Percentiles rank a stretch among this genome's conserved stretches.
phyloP scores from a whole-genome alignment of 2,113 vertebrate species.

The Cranoglanis bouderius region DNA sequence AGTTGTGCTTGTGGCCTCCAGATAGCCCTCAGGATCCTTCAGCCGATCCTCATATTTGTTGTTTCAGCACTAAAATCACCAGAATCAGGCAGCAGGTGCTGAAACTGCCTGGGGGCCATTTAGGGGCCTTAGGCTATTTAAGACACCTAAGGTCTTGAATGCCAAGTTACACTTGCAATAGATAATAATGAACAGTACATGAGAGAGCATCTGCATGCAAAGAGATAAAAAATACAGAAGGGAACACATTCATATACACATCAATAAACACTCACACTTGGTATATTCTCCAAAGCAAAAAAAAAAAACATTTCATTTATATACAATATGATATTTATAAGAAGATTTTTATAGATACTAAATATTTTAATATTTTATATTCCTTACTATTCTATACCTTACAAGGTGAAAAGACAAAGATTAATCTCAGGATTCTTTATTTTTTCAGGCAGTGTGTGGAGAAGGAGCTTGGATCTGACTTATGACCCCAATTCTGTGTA shows the following conservation, averaged over 20 bases:
- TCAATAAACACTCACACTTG: background rate
- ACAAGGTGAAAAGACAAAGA: background rate
- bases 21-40: background rate
- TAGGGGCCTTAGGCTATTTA: background rate
- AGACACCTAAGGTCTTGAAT: background rate
- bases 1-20: background rate
- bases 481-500: background rate
- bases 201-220: background rate
- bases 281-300: background rate
- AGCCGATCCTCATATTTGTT: slow-evolving; percentile 7
- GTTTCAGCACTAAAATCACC: slow-evolving; percentile 18
- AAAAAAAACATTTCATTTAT: background rate
- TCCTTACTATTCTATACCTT: background rate
- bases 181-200: slow-evolving; percentile 6
- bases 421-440: background rate
- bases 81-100: background rate
- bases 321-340: background rate
- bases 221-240: background rate
- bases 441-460: background rate
- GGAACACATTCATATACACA: background rate
- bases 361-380: background rate
- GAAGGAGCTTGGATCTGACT: background rate
- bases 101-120: background rate
- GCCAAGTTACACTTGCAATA: slow-evolving; percentile 5
- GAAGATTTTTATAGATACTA: background rate